Evolutionary conservation across 2,888 invertebrate species (phyloP).

Genomic region (Tetragnatha montana): DNA sequence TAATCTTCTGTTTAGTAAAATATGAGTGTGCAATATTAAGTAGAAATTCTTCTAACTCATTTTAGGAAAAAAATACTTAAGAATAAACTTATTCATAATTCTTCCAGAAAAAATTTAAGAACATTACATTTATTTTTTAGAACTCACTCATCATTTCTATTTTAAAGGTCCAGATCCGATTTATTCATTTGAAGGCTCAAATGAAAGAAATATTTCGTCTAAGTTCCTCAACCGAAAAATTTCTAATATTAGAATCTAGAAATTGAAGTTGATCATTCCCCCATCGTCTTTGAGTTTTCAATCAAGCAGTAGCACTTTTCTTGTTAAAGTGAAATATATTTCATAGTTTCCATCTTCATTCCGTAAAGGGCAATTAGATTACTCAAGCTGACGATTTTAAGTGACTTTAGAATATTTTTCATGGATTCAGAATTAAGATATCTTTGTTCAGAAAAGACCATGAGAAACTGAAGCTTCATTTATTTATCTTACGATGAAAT

Average conservation of each 20-base stretch:
- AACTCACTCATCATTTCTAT: background rate
- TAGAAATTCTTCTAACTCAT: too few relatives aligned
- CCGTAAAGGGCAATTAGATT: conserved; percentile 14
- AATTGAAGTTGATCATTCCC: background rate
- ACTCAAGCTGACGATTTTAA: background rate
- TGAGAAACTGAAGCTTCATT: background rate
- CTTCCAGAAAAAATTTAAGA: background rate
- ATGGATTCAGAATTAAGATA: background rate
- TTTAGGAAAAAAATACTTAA: too few relatives aligned
- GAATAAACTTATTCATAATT: too few relatives aligned
- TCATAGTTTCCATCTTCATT: background rate
- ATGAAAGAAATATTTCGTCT: conserved; percentile 3
- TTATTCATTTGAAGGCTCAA: background rate
- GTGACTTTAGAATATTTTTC: background rate
- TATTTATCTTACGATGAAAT: background rate
- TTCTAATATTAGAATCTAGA: conserved; percentile 11
- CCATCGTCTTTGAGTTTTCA: background rate
- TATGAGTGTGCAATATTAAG: too few relatives aligned
- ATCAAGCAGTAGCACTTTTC: background rate
- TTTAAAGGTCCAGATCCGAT: background rate
- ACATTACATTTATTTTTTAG: background rate
- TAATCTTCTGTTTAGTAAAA: too few relatives aligned
- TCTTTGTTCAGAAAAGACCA: background rate
- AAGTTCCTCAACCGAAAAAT: background rate
- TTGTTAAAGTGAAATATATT: background rate